These are phyloP conservation scores for Cancer borealis DNA, from an alignment of 2,888 invertebrate species.

Conservation along the genomic window DNA sequence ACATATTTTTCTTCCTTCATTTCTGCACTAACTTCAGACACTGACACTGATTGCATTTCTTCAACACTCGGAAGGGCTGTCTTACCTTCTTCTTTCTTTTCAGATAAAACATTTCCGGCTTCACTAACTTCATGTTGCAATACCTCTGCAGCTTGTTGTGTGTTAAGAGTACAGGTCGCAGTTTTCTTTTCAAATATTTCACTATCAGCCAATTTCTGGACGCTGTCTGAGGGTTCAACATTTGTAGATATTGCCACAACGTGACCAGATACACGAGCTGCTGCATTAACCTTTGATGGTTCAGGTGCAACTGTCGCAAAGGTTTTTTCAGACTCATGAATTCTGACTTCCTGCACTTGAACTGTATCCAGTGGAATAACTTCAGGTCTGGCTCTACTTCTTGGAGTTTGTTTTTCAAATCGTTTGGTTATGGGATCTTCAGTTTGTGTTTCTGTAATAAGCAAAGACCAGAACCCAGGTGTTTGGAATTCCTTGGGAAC, in stretches of 20 bases:
- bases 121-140: slow-evolving; percentile 78
- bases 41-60: slow-evolving; percentile 83
- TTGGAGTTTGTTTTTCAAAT: slow-evolving; percentile 62
- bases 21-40: slow-evolving; percentile 85
- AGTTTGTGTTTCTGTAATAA: slow-evolving; percentile 79
- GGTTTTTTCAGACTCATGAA: slow-evolving; percentile 86
- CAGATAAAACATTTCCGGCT: slow-evolving; percentile 65
- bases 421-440: slow-evolving; percentile 76
- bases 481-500: slow-evolving; percentile 80
- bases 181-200: slow-evolving; percentile 80
- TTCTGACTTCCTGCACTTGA: slow-evolving; percentile 82
- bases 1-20: slow-evolving; percentile 83
- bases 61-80: slow-evolving; percentile 79
- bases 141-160: slow-evolving; percentile 79
- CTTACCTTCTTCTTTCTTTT: slow-evolving; percentile 77
- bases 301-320: slow-evolving; percentile 80
- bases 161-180: slow-evolving; percentile 80
- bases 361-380: slow-evolving; percentile 81
- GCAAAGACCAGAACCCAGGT: slow-evolving; percentile 78
- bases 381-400: slow-evolving; percentile 58
- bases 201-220: slow-evolving; percentile 77
- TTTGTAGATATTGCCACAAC: slow-evolving; percentile 67
- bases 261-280: slow-evolving; percentile 62
- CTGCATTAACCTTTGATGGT: slow-evolving; percentile 39
- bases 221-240: slow-evolving; percentile 62